Conservation (phyloP, 2,797 vertebrate species). For the Artibeus jamaicensis region DNA sequence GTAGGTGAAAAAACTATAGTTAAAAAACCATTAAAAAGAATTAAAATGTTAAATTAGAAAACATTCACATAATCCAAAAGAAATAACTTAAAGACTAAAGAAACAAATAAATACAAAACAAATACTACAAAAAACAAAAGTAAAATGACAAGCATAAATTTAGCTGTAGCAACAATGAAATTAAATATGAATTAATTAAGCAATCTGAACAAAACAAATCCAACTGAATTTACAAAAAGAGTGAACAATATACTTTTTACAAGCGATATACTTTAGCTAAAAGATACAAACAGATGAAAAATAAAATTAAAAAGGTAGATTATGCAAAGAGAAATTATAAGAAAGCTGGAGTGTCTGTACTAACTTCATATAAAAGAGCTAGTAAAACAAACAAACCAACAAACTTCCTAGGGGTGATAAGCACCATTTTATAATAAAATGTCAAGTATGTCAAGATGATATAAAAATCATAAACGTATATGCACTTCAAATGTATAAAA, state of each 20-base stretch:
- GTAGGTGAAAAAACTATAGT: not conserved
- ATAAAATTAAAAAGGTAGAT: not conserved
- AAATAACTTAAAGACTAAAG: not conserved
- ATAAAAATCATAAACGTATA: not conserved
- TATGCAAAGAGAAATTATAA: not conserved
- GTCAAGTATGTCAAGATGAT: not conserved
- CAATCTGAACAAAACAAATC: not conserved
- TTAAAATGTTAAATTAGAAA: not conserved
- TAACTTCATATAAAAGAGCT: not conserved
- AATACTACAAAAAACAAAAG: not conserved
- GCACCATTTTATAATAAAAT: not conserved
- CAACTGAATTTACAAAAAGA: not conserved
- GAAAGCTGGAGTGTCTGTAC: not conserved
- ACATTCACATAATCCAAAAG: not conserved
- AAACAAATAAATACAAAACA: not conserved
- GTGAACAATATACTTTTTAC: not conserved
- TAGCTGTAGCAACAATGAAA: not conserved
- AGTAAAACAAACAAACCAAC: not conserved
- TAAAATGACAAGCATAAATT: not conserved
- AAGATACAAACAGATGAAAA: not conserved
- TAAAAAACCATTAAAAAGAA: not conserved
- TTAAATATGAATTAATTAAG: not conserved
- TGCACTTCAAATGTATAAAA: not conserved
- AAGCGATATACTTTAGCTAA: not conserved
- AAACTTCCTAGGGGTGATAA: not conserved